phyloP scores from a whole-genome alignment of 2,113 vertebrate genomes.

The Aythya baeri region DNA sequence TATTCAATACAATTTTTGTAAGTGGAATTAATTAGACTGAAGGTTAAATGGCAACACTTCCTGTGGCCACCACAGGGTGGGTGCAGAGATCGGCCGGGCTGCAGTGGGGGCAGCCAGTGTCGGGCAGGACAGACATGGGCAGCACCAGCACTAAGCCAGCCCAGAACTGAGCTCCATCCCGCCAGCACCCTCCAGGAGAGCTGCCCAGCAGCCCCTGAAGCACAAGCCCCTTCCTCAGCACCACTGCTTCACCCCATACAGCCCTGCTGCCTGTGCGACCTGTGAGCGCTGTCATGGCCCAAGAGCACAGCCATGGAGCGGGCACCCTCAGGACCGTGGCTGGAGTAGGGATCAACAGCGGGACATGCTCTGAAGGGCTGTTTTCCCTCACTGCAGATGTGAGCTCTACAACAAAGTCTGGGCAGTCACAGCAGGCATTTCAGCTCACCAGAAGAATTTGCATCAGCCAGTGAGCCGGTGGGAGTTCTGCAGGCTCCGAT shows the following conservation, averaged over 20 bases:
- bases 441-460: too few relatives aligned
- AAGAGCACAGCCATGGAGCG: neutral
- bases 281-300: fast-evolving
- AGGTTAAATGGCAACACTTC: neutral
- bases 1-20: neutral
- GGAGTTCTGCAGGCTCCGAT: neutral
- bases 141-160: neutral
- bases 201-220: neutral
- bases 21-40: neutral
- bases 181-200: neutral
- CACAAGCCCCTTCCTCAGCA: neutral
- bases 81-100: neutral
- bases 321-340: fast-evolving
- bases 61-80: neutral
- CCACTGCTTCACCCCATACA: neutral
- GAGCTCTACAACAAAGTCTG: neutral
- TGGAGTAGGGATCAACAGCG: neutral
- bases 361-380: neutral
- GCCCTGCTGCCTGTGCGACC: neutral
- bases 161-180: neutral
- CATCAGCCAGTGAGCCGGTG: neutral
- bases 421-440: neutral
- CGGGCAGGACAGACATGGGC: neutral
- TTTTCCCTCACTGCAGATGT: neutral
- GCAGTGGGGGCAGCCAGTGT: neutral